These are phyloP conservation scores for Limnephilus auricula DNA, from an alignment of 2,888 invertebrate species.

Conservation along the genomic window DNA sequence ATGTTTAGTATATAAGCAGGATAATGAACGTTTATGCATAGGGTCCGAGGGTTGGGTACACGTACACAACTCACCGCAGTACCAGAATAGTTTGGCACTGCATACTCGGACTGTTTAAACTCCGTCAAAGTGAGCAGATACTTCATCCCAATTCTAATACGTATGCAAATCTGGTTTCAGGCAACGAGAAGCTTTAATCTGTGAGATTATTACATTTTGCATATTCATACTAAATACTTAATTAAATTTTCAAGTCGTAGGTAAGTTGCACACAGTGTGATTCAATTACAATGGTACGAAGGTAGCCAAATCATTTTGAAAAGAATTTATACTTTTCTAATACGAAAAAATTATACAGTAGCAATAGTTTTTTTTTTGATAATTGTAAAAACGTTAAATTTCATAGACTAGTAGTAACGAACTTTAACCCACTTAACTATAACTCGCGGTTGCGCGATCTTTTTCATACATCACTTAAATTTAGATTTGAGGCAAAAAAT, in stretches of 20 bases:
- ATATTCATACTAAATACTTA: neutral
- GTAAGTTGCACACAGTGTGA: neutral
- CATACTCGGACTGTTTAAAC: neutral
- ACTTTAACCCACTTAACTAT: too few relatives aligned
- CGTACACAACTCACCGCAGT: neutral
- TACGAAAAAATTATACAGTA: neutral
- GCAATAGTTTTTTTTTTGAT: too few relatives aligned
- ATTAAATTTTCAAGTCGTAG: neutral
- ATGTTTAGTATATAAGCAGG: neutral
- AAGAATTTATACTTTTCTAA: neutral
- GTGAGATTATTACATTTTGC: neutral
- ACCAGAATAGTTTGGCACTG: neutral
- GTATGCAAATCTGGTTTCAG: neutral
- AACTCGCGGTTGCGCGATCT: too few relatives aligned
- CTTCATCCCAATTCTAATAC: neutral
- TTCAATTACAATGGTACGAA: neutral
- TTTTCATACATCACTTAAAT: too few relatives aligned
- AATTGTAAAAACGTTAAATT: too few relatives aligned
- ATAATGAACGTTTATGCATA: constrained; percentile 16
- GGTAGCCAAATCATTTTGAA: neutral
- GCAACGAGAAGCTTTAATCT: neutral
- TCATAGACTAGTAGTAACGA: too few relatives aligned
- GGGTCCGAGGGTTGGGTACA: neutral
- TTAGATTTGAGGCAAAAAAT: too few relatives aligned
- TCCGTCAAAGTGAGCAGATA: constrained; percentile 2